A percentile compares a stretch with the other conserved stretches of the same genome.
phyloP scores from a whole-genome alignment of 2,888 invertebrate species.

The Eristalis tenax region DNA sequence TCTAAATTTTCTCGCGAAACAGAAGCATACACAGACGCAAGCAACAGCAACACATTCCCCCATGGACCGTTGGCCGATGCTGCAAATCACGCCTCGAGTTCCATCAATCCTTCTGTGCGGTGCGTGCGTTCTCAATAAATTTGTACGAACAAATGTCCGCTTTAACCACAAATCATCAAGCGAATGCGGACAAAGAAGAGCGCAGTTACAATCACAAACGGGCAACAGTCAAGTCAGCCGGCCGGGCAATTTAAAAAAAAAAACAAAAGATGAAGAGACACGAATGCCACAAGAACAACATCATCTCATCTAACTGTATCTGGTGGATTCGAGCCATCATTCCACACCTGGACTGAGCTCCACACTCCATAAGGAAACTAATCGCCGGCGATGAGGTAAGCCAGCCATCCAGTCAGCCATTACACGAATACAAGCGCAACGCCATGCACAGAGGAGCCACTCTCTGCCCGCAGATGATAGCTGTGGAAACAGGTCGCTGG shows the following conservation, averaged over 20 bases:
- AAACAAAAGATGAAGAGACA: background rate
- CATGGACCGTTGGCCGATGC: background rate
- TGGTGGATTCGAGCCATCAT: conserved; percentile 44
- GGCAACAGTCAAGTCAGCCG: background rate
- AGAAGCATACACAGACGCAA: background rate
- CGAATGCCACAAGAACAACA: background rate
- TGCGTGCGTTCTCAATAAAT: conserved; percentile 47
- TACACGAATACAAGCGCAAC: conserved; percentile 59
- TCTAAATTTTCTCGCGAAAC: conserved; percentile 33
- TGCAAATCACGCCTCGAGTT: conserved; percentile 52
- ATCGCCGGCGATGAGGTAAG: conserved; percentile 58
- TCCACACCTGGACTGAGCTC: conserved; percentile 58
- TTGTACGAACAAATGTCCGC: conserved; percentile 52
- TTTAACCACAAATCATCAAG: conserved; percentile 42
- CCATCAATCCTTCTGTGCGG: conserved; percentile 31
- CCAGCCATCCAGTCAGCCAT: conserved; percentile 10
- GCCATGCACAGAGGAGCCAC: background rate
- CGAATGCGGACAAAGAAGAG: conserved; percentile 2
- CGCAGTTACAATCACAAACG: background rate
- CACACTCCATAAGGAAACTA: conserved; percentile 40
- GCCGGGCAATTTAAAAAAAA: background rate
- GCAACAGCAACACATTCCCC: conserved; percentile 14
- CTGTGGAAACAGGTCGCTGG: conserved; percentile 65
- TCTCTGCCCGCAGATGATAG: conserved; percentile 49
- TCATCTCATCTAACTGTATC: conserved; percentile 63